Conservation (phyloP, 2,113 vertebrate genomes). For the Daphoenositta chrysoptera region DNA sequence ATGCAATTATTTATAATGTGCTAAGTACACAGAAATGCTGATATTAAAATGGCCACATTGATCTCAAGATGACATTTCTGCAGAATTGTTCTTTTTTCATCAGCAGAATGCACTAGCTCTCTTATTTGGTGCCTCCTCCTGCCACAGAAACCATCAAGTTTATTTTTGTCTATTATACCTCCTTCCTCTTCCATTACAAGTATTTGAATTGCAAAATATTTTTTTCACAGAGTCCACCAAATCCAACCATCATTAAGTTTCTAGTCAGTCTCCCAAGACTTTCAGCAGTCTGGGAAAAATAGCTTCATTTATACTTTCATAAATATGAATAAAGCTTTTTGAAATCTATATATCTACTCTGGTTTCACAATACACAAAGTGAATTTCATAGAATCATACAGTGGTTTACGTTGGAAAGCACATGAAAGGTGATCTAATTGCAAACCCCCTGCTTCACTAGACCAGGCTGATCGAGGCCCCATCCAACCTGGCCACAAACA, state of each 20-base stretch:
- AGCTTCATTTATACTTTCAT: not conserved
- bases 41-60: not conserved
- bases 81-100: not conserved
- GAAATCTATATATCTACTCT: not conserved
- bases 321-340: not conserved
- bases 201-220: not conserved
- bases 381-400: not conserved
- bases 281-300: not conserved
- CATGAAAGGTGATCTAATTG: not conserved
- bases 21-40: not conserved
- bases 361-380: not conserved
- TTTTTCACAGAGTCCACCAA: not conserved
- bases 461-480: not conserved
- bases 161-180: not conserved
- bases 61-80: not conserved
- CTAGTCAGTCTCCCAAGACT: not conserved
- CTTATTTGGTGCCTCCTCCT: not conserved
- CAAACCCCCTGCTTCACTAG: not conserved
- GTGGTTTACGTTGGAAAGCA: not conserved
- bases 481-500: accelerated
- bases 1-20: not conserved
- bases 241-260: not conserved
- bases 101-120: not conserved
- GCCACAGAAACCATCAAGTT: not conserved
- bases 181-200: not conserved